Conservation (phyloP, 2,797 vertebrate genomes). For the Pseudochaenichthys georgianus region DNA sequence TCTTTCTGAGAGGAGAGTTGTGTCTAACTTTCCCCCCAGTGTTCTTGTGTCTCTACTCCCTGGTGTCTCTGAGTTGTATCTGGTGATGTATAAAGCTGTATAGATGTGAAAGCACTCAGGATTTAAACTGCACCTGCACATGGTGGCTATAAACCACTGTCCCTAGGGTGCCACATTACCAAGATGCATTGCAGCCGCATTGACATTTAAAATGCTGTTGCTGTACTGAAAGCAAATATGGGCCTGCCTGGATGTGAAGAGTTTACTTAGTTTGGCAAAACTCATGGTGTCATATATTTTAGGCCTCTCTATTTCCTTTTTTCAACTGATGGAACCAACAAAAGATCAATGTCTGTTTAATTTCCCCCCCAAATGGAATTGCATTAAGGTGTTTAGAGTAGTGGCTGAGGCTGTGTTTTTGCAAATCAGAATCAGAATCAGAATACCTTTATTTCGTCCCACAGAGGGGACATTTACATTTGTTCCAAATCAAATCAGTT, state of each 20-base stretch:
- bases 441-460: too few species aligned
- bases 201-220: constrained; percentile 12
- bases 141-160: constrained; percentile 37
- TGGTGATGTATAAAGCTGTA: constrained; percentile 44
- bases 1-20: constrained; percentile 34
- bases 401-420: not conserved
- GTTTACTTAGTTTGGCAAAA: not conserved
- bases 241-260: constrained; percentile 1
- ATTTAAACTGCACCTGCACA: constrained; percentile 49
- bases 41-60: constrained; percentile 32
- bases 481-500: not conserved
- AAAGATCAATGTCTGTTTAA: not conserved
- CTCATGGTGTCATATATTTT: constrained; percentile 4
- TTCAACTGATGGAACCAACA: not conserved
- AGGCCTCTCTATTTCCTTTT: not conserved
- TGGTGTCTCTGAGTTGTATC: constrained; percentile 31
- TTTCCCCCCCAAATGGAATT: not conserved
- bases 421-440: too few species aligned
- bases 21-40: constrained; percentile 22
- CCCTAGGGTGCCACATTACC: constrained; percentile 32
- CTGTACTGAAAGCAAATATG: constrained; percentile 11
- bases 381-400: not conserved
- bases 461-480: too few species aligned
- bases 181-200: constrained; percentile 23
- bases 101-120: constrained; percentile 41